Conservation (phyloP, 2,797 vertebrate species). For the Vireo griseus region DNA sequence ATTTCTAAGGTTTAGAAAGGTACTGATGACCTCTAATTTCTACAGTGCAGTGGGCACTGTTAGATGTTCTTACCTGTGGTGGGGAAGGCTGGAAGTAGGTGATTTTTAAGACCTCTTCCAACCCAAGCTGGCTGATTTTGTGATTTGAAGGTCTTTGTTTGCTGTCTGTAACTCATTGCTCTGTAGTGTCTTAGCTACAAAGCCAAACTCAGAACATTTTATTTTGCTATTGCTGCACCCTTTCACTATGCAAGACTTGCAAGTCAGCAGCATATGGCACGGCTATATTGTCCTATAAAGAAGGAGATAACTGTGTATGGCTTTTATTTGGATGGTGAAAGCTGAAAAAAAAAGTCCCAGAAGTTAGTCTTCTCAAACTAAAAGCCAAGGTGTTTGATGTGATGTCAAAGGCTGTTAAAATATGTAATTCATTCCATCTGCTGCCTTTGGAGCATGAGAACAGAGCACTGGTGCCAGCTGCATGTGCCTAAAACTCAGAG, state of each 20-base stretch:
- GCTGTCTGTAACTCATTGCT: not conserved
- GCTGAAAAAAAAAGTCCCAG: not conserved
- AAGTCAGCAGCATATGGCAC: slow-evolving; percentile 20
- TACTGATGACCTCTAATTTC: not conserved
- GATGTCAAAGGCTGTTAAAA: slow-evolving; percentile 71
- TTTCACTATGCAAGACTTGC: slow-evolving; percentile 1
- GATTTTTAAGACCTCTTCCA: not conserved
- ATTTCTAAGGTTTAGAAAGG: not conserved
- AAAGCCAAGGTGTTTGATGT: slow-evolving; percentile 70
- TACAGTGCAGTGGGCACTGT: rapidly evolving
- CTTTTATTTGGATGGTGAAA: slow-evolving; percentile 19
- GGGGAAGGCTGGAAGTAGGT: not conserved
- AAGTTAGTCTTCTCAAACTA: slow-evolving; percentile 42
- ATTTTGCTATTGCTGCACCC: not conserved
- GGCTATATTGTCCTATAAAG: slow-evolving; percentile 32
- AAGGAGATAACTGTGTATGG: slow-evolving; percentile 27
- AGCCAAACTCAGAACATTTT: not conserved
- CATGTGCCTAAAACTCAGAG: slow-evolving; percentile 14
- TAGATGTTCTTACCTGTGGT: not conserved
- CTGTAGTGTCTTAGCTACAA: not conserved
- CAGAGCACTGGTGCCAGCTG: not conserved
- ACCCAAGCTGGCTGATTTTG: not conserved
- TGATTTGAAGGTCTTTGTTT: not conserved
- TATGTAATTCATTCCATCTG: slow-evolving; percentile 72
- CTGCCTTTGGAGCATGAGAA: slow-evolving; percentile 12